These are phyloP conservation scores for Petroica traversi DNA, from an alignment of 2,113 vertebrate species.

Conservation along the genomic window DNA sequence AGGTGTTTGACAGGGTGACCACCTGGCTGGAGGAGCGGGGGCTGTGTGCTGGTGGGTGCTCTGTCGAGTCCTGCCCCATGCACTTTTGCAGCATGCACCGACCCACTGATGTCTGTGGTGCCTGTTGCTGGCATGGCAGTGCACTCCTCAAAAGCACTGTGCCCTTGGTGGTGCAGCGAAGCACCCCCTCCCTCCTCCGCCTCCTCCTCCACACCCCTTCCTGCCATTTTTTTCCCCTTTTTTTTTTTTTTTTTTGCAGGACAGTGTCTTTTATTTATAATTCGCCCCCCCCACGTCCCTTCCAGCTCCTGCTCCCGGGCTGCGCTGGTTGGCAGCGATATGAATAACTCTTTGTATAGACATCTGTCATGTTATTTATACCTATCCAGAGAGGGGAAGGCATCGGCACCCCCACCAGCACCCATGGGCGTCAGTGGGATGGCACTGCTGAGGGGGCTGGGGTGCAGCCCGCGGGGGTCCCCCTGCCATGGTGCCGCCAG, in stretches of 20 bases:
- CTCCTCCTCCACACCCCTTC: not conserved
- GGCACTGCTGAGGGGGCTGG: not conserved
- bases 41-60: rapidly evolving
- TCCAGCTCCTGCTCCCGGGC: slow-evolving; percentile 22
- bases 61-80: not conserved
- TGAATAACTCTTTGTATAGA: slow-evolving; percentile 66
- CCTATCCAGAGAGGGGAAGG: slow-evolving; percentile 18
- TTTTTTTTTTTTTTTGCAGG: not conserved
- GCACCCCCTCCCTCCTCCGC: not conserved
- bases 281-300: not conserved
- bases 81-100: rapidly evolving
- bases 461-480: not conserved
- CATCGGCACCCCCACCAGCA: not conserved
- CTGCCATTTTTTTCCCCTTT: not conserved
- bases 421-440: not conserved
- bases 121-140: not conserved
- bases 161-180: not conserved
- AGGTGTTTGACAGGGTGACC: not conserved
- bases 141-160: not conserved
- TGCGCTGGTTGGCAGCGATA: slow-evolving; percentile 41
- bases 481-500: rapidly evolving
- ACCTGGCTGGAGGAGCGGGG: rapidly evolving
- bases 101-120: not conserved
- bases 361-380: slow-evolving; percentile 67
- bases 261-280: slow-evolving; percentile 21